Conservation (phyloP, 2,797 vertebrate species). For the Bovichtus diacanthus region DNA sequence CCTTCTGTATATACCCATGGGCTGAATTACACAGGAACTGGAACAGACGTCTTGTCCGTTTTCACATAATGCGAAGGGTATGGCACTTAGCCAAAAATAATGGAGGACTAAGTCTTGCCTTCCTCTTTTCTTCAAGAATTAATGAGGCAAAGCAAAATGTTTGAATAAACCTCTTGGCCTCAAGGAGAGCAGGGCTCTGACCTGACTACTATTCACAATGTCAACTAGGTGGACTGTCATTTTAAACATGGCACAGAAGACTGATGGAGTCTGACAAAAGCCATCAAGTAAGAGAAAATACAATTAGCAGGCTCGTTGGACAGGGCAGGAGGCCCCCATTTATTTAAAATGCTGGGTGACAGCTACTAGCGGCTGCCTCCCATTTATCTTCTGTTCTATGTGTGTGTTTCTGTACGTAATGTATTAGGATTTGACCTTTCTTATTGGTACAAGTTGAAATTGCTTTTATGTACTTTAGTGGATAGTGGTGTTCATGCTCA, state of each 20-base stretch:
- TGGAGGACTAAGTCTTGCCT: conserved; percentile 60
- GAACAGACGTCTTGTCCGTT: conserved; percentile 51
- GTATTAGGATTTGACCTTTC: conserved; percentile 70
- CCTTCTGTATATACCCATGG: conserved; percentile 12
- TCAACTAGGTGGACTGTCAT: conserved; percentile 84
- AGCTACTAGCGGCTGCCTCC: conserved; percentile 67
- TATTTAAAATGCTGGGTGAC: conserved; percentile 83
- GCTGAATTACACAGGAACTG: conserved; percentile 3
- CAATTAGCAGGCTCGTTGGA: conserved; percentile 87
- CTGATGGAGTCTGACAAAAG: conserved; percentile 85
- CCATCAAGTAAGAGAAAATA: conserved; percentile 85
- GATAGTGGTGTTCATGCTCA: conserved; percentile 71
- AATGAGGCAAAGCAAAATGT: conserved; percentile 82
- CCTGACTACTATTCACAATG: conserved; percentile 76
- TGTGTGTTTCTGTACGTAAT: conserved; percentile 7
- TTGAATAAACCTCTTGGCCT: conserved; percentile 78
- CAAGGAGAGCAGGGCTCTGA: conserved; percentile 64
- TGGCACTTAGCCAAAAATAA: conserved; percentile 69
- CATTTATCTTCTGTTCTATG: conserved; percentile 42
- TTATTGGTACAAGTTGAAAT: conserved; percentile 65
- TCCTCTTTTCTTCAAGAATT: conserved; percentile 66
- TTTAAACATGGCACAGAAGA: conserved; percentile 83
- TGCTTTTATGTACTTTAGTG: conserved; percentile 56
- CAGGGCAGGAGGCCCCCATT: conserved; percentile 81
- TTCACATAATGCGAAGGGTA: conserved; percentile 57